Evolutionary conservation across 2,113 vertebrate genomes (phyloP).

Genomic region (Xyrauchen texanus): DNA sequence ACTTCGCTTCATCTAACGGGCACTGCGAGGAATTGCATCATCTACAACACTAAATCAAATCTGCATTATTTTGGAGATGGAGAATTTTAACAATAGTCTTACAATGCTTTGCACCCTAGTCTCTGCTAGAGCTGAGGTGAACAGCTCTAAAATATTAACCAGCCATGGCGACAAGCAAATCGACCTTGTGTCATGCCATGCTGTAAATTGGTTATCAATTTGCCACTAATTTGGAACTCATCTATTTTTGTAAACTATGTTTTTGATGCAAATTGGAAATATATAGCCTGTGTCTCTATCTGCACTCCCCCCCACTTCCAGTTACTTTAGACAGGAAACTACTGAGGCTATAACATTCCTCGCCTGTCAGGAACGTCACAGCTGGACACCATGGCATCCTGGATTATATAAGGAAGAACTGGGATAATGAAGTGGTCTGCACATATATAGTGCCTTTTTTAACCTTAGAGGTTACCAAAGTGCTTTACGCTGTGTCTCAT

Average conservation of each 20-base stretch:
- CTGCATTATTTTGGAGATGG: background rate
- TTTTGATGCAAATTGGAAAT: slow-evolving; percentile 61
- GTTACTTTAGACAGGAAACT: slow-evolving; percentile 53
- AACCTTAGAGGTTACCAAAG: too few species aligned
- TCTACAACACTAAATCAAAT: background rate
- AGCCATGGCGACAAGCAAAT: slow-evolving; percentile 45
- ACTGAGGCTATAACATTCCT: slow-evolving; percentile 68
- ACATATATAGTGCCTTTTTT: too few species aligned
- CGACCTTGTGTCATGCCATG: slow-evolving; percentile 53
- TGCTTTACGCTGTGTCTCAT: too few species aligned
- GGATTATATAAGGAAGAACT: slow-evolving; percentile 77
- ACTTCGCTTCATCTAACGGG: slow-evolving; percentile 31
- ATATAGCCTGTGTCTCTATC: slow-evolving; percentile 37
- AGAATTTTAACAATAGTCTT: slow-evolving; percentile 25
- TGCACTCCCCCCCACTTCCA: slow-evolving; percentile 24
- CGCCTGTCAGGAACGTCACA: slow-evolving; percentile 74
- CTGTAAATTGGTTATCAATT: slow-evolving; percentile 61
- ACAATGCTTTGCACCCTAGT: slow-evolving; percentile 22
- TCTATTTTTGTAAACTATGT: slow-evolving; percentile 66
- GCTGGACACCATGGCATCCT: slow-evolving; percentile 72
- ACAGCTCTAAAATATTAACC: slow-evolving; percentile 57
- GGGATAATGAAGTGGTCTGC: slow-evolving; percentile 77
- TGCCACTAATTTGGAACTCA: slow-evolving; percentile 65
- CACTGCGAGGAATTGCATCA: background rate
- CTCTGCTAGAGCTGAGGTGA: slow-evolving; percentile 31